Percentiles rank a stretch among this genome's conserved stretches.
Conservation (phyloP, 2,888 invertebrate species). For the Mesochorus sp. region DNA sequence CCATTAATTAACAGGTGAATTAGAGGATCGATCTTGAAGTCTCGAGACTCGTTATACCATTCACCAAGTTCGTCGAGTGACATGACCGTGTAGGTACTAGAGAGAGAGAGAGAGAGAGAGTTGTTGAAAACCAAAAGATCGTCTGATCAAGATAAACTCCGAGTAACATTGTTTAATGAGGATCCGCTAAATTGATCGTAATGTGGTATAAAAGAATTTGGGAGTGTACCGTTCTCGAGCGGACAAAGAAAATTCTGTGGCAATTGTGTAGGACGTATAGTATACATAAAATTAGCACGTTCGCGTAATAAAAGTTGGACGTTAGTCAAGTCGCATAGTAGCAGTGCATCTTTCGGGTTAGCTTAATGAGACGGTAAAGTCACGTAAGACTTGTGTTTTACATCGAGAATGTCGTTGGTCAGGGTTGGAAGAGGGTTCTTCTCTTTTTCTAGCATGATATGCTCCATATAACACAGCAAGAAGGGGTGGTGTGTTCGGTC, state of each 20-base stretch:
- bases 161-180: neutral
- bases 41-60: conserved; percentile 8
- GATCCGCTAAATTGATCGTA: neutral
- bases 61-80: conserved; percentile 15
- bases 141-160: neutral
- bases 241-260: neutral
- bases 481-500: neutral
- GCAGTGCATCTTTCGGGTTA: conserved; percentile 43
- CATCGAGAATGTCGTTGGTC: conserved; percentile 60
- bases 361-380: conserved; percentile 71
- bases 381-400: conserved; percentile 70
- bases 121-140: neutral
- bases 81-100: no score
- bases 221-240: no score
- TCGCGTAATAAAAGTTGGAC: conserved; percentile 65
- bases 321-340: conserved; percentile 48
- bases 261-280: conserved; percentile 5
- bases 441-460: neutral
- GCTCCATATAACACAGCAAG: neutral
- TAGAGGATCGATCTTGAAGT: conserved; percentile 65
- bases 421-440: conserved; percentile 55
- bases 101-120: neutral
- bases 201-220: neutral
- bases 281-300: conserved; percentile 37
- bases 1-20: conserved; percentile 78